Evolutionary conservation across 1,140 invertebrate genomes (phyloP).

Genomic region (Heterodera carotae): DNA sequence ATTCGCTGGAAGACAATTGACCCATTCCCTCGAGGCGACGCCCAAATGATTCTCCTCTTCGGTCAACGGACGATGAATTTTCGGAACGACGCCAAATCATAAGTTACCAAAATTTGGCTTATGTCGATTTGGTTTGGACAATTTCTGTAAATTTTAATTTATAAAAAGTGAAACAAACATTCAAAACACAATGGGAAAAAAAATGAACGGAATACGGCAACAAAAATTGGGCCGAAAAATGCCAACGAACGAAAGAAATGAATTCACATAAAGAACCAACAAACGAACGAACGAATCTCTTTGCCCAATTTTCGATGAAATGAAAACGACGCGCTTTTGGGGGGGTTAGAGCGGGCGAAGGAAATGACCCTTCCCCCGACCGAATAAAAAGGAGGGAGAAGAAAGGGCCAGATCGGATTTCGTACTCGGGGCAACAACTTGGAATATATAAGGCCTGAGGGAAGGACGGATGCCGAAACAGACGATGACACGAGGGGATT

Average conservation of each 20-base stretch:
- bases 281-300: background rate
- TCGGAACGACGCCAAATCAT: slow-evolving; percentile 3
- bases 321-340: no score
- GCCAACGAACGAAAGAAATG: no score
- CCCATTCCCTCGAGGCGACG: background rate
- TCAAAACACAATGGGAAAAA: background rate
- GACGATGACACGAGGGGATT: background rate
- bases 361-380: slow-evolving; percentile 7
- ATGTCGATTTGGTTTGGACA: no score
- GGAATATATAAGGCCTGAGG: slow-evolving; percentile 13
- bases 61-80: no score
- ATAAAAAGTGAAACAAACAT: background rate
- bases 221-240: no score
- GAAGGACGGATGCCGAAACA: slow-evolving; percentile 9
- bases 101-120: background rate
- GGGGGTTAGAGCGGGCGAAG: background rate
- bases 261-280: no score
- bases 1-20: slow-evolving; percentile 8
- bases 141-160: background rate
- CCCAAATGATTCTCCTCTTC: background rate
- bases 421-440: background rate
- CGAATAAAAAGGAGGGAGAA: no score
- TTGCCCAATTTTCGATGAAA: background rate
- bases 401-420: slow-evolving; percentile 4
- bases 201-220: no score